Evolutionary conservation across 37 sponge, comb jelly and placozoan genomes (phyloP), one percentile per base, ranked within the genome.

Genomic region (Oscarella lobularis): DNA sequence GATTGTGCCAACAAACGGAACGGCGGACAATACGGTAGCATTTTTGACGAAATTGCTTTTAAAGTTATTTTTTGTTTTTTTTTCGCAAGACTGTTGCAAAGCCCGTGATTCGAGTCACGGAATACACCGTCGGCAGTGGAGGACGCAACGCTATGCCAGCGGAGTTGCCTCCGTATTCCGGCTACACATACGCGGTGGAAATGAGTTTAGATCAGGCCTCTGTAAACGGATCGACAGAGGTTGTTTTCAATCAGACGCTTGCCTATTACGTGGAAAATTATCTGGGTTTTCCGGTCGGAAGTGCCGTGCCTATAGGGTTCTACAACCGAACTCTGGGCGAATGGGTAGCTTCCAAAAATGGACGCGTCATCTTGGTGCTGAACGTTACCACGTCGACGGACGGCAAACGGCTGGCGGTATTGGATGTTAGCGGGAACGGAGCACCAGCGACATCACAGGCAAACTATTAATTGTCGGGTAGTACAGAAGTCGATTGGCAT

Each of bases 221-320:
- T 27, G 60, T 48, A 9, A 48, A 48, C 60, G 60, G 60, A 9
- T 48, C 60, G 9, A 48, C 60, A 20, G 60, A 48, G 20, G 60
- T 48, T 48, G 60, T 48, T 9, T 48, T 48, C 60, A 48, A 48
- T 20, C 9, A 48, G 60, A 9, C 60, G 60, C 14, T 48, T 9
- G 9, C 60, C 60, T 48, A 48, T 48, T 48, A 27, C 20, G 60
- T 48, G 9, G 60, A 48, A 48, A 48, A 48, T 48, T 48, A 48
- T 48, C 60, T 48, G 14, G 60, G 60, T 27, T 48, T 48, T 48
- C 60, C 60, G 60, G 60, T 48, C 60, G 60, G 60, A 48, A 48
- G 60, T 48, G 60, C 60, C 60, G 60, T 48, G 9, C 60, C 60
- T 9, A 20, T 20, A 27, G 60, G 60, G 20, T 48, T 48, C 60